phyloP scores from a whole-genome alignment of 2,888 invertebrate species.

The Pollenia amentaria region DNA sequence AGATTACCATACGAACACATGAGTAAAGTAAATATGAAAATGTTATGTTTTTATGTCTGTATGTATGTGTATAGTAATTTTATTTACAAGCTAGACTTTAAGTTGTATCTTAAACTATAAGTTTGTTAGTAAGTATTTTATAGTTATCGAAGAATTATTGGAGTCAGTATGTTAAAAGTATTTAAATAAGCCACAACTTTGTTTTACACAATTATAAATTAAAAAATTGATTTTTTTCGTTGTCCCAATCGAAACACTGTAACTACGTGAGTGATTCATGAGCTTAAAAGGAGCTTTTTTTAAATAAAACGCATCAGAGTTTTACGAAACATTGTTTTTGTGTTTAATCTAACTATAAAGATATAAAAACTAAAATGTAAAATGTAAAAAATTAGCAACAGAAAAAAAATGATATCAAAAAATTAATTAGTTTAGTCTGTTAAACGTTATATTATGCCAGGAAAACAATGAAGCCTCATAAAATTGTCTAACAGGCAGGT shows the following conservation, averaged over 20 bases:
- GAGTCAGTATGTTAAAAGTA: conserved; percentile 54
- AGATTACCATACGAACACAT: conserved; percentile 56
- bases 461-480: conserved; percentile 55
- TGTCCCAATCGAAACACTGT: conserved; percentile 15
- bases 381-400: background rate
- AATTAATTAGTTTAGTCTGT: conserved; percentile 41
- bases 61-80: background rate
- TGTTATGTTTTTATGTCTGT: background rate
- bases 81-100: background rate
- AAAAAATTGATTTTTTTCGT: background rate
- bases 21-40: conserved; percentile 1
- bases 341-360: conserved; percentile 9
- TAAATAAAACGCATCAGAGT: conserved; percentile 26
- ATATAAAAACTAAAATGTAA: background rate
- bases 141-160: conserved; percentile 58
- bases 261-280: conserved; percentile 13
- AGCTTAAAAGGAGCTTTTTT: background rate
- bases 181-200: conserved; percentile 55
- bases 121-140: conserved; percentile 3
- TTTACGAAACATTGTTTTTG: conserved; percentile 1
- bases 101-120: background rate
- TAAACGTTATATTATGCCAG: conserved; percentile 49
- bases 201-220: conserved; percentile 22
- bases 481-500: conserved; percentile 61
- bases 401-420: background rate